Base-by-base conservation (phyloP, 2,113 vertebrate species). In the Coreoperca whiteheadi region DNA sequence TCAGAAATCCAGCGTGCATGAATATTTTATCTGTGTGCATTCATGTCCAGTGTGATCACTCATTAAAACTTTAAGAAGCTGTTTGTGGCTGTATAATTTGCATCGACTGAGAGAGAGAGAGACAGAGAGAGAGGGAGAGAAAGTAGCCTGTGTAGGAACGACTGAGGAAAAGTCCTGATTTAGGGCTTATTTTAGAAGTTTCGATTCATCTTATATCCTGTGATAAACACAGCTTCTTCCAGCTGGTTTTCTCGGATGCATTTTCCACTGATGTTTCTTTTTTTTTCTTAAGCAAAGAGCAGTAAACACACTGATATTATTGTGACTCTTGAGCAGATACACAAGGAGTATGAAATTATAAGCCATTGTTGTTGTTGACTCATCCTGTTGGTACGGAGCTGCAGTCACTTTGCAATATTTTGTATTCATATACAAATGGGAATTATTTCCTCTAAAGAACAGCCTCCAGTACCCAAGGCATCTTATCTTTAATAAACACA, bases 21-120 rank as follows among this genome's bases (percentile, higher is more conserved):
- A 94, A 94, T 93, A 92, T 94, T 93, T 93, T 63, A 93, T 91
- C 60, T 68, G 37, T 81, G 84, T 80, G 79, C 87, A 71, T 93
- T 84, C 75, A 75, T 85, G 89, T 92, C 85, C 86, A 88, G 80
- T 84, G 81, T 87, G 78, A 93, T 93, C 87, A 78, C 91, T 90
- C 91, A 89, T 90, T 90, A 87, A 93, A 92, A 90, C 82, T 89
- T 89, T 59, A 89, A 86, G 80, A 89, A 86, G 88, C 83, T 87
- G 91, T 93, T 92, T 94, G 91, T 83, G 83, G 68, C 80, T 57
- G 21, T n/a, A n/a, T 85, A 80, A 91, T 91, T 82, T 90, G 80
- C 88, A 88, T 90, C 15, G 23, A 76, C 56, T 53, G 68, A 77
- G 23, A 83, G 53, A 76, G 64, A 28, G 30, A 66, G 54, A 64